Conservation (phyloP, 2,113 vertebrate species). For the Pseudolaguvia tuberculata region DNA sequence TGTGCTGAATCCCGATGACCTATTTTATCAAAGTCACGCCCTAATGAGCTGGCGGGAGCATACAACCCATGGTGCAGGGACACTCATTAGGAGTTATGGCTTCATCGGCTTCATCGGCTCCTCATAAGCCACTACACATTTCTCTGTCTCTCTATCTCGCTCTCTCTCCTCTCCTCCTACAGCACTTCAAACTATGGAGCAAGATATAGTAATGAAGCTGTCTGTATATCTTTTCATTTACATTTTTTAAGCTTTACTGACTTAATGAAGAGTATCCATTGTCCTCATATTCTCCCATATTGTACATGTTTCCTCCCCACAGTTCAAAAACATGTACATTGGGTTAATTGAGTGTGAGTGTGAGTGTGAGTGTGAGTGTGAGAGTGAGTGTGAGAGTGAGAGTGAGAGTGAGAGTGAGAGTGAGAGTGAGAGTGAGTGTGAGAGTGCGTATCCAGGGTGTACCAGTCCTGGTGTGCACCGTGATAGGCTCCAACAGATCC, state of each 20-base stretch:
- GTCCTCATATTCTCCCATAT: no score
- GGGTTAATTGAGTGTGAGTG: no score
- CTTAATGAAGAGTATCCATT: not conserved
- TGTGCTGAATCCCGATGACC: slow-evolving; percentile 47
- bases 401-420: no score
- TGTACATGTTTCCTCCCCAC: no score
- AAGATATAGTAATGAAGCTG: not conserved
- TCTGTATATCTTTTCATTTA: not conserved
- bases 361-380: no score
- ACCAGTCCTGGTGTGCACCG: no score
- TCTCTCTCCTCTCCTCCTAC: not conserved
- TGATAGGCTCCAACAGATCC: no score
- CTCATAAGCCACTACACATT: slow-evolving; percentile 37
- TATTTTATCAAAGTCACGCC: slow-evolving; percentile 48
- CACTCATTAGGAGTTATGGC: slow-evolving; percentile 47
- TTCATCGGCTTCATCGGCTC: slow-evolving; percentile 9
- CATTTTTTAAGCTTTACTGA: not conserved
- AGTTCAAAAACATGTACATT: no score
- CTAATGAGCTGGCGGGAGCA: slow-evolving; percentile 38
- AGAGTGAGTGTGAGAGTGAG: no score
- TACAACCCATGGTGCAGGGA: slow-evolving; percentile 29
- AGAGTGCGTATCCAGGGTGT: no score
- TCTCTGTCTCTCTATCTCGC: not conserved
- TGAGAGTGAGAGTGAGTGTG: no score
- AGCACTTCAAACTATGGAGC: not conserved